These are phyloP conservation scores for Haplochromis vanheusdeni DNA, from an alignment of 2,113 vertebrate genomes.

Conservation along the genomic window DNA sequence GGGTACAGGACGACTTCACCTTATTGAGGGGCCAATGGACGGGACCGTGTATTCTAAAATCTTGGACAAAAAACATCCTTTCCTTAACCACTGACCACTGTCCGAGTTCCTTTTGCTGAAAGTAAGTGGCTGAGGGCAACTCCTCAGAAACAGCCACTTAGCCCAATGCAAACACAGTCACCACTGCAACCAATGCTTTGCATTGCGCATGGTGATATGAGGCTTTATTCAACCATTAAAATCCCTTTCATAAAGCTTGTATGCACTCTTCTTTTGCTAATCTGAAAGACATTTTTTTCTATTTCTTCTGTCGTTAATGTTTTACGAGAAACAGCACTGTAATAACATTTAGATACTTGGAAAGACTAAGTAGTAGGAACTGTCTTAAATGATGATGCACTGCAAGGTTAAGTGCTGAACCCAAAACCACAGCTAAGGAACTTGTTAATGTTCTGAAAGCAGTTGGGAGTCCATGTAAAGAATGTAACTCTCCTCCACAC, in stretches of 20 bases:
- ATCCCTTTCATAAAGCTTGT: neutral
- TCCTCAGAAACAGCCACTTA: neutral
- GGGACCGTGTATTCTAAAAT: neutral
- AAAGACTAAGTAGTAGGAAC: neutral
- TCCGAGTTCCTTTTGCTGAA: neutral
- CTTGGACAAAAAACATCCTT: neutral
- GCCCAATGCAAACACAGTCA: neutral
- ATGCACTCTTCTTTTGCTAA: neutral
- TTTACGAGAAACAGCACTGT: neutral
- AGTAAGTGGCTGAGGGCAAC: neutral
- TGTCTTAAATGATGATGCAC: neutral
- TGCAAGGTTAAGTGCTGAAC: neutral
- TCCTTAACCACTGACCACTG: neutral
- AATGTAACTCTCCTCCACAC: neutral
- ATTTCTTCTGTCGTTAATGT: neutral
- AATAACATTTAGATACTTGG: neutral
- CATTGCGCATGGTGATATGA: neutral
- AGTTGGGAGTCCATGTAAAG: neutral
- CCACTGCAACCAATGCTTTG: neutral
- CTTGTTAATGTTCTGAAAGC: neutral
- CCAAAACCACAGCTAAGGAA: neutral
- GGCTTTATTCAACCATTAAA: neutral
- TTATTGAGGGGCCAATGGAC: neutral
- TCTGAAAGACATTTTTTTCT: neutral
- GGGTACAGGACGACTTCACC: neutral